Base-by-base conservation (phyloP, 2,888 invertebrate species). In the Nymphalis urticae region DNA sequence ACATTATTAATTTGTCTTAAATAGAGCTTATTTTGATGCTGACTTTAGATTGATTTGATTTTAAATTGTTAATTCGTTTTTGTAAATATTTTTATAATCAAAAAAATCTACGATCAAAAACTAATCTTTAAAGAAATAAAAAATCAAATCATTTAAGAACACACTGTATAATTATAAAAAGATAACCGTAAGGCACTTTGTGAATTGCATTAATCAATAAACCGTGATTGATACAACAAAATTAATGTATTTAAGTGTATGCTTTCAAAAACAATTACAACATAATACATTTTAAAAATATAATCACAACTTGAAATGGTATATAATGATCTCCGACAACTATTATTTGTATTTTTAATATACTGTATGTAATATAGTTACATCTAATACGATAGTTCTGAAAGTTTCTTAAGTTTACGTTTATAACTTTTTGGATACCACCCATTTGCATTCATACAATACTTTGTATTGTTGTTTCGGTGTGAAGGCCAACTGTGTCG, bases 191-290 rank as follows among this genome's bases (percentile, higher is more conserved):
- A 74, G 72, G 73, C 73, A 72, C 77, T 73, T 75, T 78, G 76
- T 79, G 77, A 78, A 80, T 80, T 77, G 72, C 80, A 86, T 86
- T 81, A 82, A 85, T 86, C 87, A 85, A 81, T 75, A 80, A 73
- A 71, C 73, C 70, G 64, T 75, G 73, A 74, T 74, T 76, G 74
- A 77, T 77, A 76, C 62, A 72, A 69, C 68, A 73, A 76, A 73
- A 77, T 77, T 72, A 75, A 77, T 77, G 74, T 71, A 70, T 73
- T 66, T 72, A 72, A 75, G 75, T 75, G 75, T 75, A 75, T 73
- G 76, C 68, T 58, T 64, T 63, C 56, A 51, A 59, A 67, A 71
- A 68, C 72, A 65, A 71, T 73, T 65, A 66, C 72, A 64, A 67
- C 66, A 17, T 50, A 65, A 61, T 68, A 59, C 36, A 62, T 50